phyloP scores from a whole-genome alignment of 2,113 vertebrate species.

The Bubo scandiacus region DNA sequence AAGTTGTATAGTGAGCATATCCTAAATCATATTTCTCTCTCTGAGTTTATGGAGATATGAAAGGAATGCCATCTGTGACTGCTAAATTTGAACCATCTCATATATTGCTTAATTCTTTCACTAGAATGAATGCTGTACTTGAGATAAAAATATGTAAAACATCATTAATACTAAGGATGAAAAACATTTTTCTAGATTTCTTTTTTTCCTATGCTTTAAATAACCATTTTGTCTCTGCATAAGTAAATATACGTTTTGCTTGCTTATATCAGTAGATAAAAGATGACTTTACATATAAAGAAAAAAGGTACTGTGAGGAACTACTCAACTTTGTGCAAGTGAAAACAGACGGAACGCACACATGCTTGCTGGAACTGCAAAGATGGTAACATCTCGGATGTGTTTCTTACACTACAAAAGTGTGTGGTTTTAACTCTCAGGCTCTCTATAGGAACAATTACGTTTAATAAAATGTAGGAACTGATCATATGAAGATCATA shows the following conservation, averaged over 20 bases:
- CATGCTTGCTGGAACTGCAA: neutral
- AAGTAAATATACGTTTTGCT: neutral
- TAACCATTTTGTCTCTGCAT: neutral
- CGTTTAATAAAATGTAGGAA: neutral
- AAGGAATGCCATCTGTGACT: conserved; percentile 46
- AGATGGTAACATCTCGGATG: neutral
- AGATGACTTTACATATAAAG: neutral
- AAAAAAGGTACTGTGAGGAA: neutral
- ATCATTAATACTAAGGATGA: neutral
- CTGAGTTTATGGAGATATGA: conserved; percentile 14
- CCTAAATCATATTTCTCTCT: neutral
- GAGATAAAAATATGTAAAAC: neutral
- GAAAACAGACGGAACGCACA: neutral
- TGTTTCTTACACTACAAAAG: neutral
- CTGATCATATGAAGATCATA: neutral
- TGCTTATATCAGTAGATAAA: neutral
- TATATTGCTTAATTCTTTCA: neutral
- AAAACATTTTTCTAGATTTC: neutral
- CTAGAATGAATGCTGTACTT: neutral
- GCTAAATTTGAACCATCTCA: neutral
- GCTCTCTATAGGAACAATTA: neutral
- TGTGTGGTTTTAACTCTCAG: neutral
- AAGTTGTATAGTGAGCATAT: neutral
- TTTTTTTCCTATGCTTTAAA: neutral
- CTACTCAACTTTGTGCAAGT: neutral